Base-by-base conservation (phyloP, 2,888 invertebrate genomes). In the Dendrolimus houi region DNA sequence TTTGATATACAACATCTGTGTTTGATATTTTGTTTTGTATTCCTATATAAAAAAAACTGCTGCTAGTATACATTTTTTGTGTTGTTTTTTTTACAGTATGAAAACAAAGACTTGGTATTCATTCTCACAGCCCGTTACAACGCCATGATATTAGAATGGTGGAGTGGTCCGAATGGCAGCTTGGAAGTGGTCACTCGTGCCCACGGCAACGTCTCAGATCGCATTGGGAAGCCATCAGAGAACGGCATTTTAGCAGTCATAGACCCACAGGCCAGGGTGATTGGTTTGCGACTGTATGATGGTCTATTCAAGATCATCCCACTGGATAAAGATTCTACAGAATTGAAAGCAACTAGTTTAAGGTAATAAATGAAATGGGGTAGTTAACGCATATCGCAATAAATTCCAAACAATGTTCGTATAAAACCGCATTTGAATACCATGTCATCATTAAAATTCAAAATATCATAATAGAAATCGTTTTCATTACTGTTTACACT, bases 261-360 rank as follows among this genome's bases (percentile, higher is more conserved):
- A 63, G 99, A 99, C 90, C 98, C 98, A 1, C 96, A 97, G 81
- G 97, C 98, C 9, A 93, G 98, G 67, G 96, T 99, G 1, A 99
- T 99, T 73, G 99, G 98, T 8, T 92, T 99, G 64, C 93, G 99
- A 62, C 90, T 99, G 0, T 99, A 99, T 81, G 99, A 99, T 91
- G 99, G 99, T 1, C 91, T 99, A 10, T 96, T 99, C 74, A 99
- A 99, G 85, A 97, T 99, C 61, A 98, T 99, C 72, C 98, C 99
- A 0, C 90, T 99, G 64, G 98, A 99, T 72, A 96, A 96, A 75
- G 98, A 98, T 70, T 97, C 97, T 65, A 95, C 94, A 61, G 99
- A 99, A 85, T 86, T 99, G 41, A 98, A 97, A 85, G 98, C 99
- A 56, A 97, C 97, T 58, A 95, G 94, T 84, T 91, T 94, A 77